A percentile compares a stretch with the other conserved stretches of the same genome.
Conservation (phyloP, 53 echinoderm and acorn worm species). For the Hippasteria phrygiana region DNA sequence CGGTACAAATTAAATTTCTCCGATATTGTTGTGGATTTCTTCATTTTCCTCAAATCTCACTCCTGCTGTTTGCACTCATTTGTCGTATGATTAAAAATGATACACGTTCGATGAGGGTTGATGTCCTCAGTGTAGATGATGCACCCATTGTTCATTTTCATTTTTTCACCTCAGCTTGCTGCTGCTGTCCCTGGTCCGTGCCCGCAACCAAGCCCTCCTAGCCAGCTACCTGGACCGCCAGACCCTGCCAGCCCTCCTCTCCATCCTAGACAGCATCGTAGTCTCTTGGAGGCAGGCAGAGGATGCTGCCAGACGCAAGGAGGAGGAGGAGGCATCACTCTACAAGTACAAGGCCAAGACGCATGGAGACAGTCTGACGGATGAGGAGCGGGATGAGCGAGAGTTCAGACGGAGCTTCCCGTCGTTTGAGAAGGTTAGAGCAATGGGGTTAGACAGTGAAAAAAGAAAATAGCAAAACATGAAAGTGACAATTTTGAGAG, state of each 20-base stretch:
- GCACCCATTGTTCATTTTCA: too few relatives aligned
- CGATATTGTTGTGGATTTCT: too few relatives aligned
- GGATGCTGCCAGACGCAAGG: conserved; percentile 72
- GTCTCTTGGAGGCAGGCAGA: conserved; percentile 83
- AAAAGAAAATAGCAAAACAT: too few relatives aligned
- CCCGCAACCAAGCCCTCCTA: conserved; percentile 67
- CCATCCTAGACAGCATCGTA: conserved; percentile 75
- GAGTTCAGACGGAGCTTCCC: conserved; percentile 87
- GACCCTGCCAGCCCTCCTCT: conserved; percentile 64
- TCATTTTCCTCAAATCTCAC: too few relatives aligned
- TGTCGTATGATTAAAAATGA: too few relatives aligned
- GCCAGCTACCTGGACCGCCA: conserved; percentile 46
- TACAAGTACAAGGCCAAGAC: conserved; percentile 87
- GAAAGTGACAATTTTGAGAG: too few relatives aligned
- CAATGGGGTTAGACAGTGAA: too few relatives aligned
- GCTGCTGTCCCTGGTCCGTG: conserved; percentile 75
- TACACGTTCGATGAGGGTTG: too few relatives aligned
- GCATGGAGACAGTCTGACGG: conserved; percentile 89
- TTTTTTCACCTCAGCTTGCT: conserved; percentile 54
- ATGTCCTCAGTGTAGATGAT: too few relatives aligned
- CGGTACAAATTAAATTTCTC: too few relatives aligned
- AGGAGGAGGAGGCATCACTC: conserved; percentile 88
- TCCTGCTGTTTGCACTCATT: too few relatives aligned
- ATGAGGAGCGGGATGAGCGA: conserved; percentile 91
- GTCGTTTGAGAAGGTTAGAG: conserved; percentile 87